Evolutionary conservation across 2,797 vertebrate species (phyloP).

Genomic region (Pelochelys cantorii): DNA sequence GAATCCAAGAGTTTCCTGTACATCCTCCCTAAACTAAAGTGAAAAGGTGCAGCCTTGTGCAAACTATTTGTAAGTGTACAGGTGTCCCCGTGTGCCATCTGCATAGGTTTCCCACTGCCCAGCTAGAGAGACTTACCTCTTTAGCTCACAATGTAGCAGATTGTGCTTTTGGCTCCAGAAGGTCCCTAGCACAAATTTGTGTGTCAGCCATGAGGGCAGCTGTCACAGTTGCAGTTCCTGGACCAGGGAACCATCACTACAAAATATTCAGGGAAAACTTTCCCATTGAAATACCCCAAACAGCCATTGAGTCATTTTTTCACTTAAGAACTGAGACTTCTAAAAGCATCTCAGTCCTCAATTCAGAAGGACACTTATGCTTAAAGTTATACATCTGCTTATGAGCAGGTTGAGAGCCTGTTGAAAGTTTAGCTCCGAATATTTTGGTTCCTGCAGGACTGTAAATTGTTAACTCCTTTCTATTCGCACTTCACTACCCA

Average conservation of each 20-base stretch:
- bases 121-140: background rate
- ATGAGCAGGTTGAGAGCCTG: background rate
- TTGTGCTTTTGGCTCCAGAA: background rate
- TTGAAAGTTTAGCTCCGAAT: background rate
- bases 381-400: background rate
- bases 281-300: background rate
- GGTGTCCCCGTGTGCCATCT: background rate
- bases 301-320: background rate
- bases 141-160: background rate
- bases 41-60: background rate
- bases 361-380: background rate
- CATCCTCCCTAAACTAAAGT: background rate
- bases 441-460: background rate
- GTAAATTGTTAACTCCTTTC: background rate
- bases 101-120: background rate
- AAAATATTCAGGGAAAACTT: background rate
- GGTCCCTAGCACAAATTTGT: background rate
- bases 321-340: background rate
- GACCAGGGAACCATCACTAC: background rate
- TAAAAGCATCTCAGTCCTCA: background rate
- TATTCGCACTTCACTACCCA: background rate
- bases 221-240: background rate
- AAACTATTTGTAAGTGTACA: background rate
- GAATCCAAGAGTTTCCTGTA: background rate
- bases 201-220: background rate